Base-by-base conservation (phyloP, 2,113 vertebrate genomes). In the Mionectes macconnelli region DNA sequence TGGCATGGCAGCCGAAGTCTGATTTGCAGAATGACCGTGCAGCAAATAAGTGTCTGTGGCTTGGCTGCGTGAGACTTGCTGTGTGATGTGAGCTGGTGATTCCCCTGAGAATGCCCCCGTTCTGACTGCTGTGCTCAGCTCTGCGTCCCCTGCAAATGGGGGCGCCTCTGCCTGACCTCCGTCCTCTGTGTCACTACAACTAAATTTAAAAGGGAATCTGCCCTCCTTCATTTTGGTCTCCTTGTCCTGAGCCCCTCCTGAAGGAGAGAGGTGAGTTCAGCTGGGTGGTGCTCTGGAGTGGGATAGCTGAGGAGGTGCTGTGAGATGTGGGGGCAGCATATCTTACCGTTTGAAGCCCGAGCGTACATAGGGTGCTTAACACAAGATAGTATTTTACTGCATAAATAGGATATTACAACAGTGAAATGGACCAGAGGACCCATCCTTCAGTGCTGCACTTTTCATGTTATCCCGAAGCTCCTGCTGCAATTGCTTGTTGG, bases 151-250 rank as follows among this genome's bases (percentile, higher is more conserved):
- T 66, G 70, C 72, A 83, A 77, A 44, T 12, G 13, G 16, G 10
- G 14, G 0, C 42, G 53, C 30, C 55, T 55, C 40, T 79, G 21
- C 50, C 49, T 52, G 27, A 8, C 0, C 3, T 20, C 24, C 9
- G 14, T n/a, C 16, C 31, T 33, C 44, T 0, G 0, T 10, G 21
- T 27, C 56, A n/a, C 1, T 22, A 6, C n/a, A 22, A 39, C 37
- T 42, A 25, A 14, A 73, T 59, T 22, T 13, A 25, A 42, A 33
- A 42, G 30, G 60, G 16, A 75, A 19, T 33, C 9, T 5, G 16
- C 19, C 23, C 35, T 73, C 4, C 42, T 62, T 47, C 23, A 31
- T 12, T 12, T 89, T 2, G 0, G 14, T 33, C 37, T 81, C 75
- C 69, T 52, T 53, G 76, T 0, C 1, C 50, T 30, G 44, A 76